Base-by-base conservation (phyloP, 2,888 invertebrate genomes). In the Gnatocerus cornutus region DNA sequence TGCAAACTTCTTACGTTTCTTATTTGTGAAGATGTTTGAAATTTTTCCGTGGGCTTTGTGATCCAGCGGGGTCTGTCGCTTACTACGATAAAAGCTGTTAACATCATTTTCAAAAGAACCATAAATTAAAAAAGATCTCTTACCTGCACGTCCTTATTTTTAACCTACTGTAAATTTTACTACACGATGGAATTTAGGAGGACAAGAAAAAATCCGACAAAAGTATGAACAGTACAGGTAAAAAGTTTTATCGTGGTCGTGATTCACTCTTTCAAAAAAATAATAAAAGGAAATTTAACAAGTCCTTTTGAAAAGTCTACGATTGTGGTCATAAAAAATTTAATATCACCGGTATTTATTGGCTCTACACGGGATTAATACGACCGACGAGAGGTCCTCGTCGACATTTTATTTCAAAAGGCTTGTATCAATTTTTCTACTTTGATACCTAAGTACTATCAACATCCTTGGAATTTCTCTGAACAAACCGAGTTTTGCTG, bases 161-260 rank as follows among this genome's bases (percentile, higher is more conserved):
- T 37, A 33, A 21, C 39, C 37, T 55, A 39, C 39, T 39, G 43
- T 43, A 56, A 56, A 56, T 56, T 56, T 56, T 27, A 56, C 43
- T 21, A 21, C 27, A 27, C 43, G 27, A 14, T n/a, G 16, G 43
- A 56, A 56, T 56, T 29, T 43, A 7, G 30, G 16, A 21, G 9
- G 29, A 10, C 27, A 10, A 29, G 29, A 29, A 56, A 56, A 43
- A 43, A 43, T 56, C 56, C 27, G 56, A 56, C 56, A 56, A 56
- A 56, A 55, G 55, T 55, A 16, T 30, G 39, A 55, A 37, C n/a
- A 55, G 13, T 55, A 30, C 55, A 55, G 55, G 55, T 55, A 55
- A 37, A 16, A 30, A 13, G 39, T 30, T 10, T 10, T 43, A 6
- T 43, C 10, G 43, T 37, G 37, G 37, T 37, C 37, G 13, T 12